These are phyloP conservation scores for Podargus strigoides DNA, from an alignment of 2,797 vertebrate species.

Conservation along the genomic window DNA sequence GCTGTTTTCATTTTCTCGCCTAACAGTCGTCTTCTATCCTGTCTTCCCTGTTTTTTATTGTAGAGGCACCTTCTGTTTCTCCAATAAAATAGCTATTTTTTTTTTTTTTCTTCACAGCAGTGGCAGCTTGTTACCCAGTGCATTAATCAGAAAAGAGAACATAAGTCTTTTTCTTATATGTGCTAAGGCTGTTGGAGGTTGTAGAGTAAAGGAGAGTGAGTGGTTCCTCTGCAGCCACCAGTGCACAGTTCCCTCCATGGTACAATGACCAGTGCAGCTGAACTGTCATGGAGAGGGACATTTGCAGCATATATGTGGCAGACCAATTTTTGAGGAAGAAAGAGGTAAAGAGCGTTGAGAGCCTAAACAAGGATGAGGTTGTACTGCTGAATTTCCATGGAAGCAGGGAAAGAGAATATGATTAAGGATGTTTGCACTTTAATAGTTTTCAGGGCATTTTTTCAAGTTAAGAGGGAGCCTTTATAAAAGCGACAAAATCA, in stretches of 20 bases:
- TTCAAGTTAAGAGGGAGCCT: neutral
- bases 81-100: neutral
- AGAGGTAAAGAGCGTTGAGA: neutral
- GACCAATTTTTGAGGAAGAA: neutral
- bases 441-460: neutral
- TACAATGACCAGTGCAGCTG: neutral
- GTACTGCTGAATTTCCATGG: neutral
- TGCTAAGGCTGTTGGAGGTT: neutral
- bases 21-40: neutral
- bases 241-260: neutral
- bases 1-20: neutral
- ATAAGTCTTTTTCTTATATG: rapidly evolving
- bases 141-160: neutral
- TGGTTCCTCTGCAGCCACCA: rapidly evolving
- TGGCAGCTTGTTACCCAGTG: neutral
- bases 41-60: neutral
- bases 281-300: rapidly evolving
- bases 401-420: neutral
- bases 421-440: neutral
- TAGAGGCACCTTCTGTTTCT: neutral
- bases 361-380: neutral
- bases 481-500: neutral
- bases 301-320: neutral
- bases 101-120: neutral
- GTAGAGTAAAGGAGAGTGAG: neutral